These are phyloP conservation scores for Julus scanicus DNA, from an alignment of 2,888 invertebrate genomes.

Conservation along the genomic window DNA sequence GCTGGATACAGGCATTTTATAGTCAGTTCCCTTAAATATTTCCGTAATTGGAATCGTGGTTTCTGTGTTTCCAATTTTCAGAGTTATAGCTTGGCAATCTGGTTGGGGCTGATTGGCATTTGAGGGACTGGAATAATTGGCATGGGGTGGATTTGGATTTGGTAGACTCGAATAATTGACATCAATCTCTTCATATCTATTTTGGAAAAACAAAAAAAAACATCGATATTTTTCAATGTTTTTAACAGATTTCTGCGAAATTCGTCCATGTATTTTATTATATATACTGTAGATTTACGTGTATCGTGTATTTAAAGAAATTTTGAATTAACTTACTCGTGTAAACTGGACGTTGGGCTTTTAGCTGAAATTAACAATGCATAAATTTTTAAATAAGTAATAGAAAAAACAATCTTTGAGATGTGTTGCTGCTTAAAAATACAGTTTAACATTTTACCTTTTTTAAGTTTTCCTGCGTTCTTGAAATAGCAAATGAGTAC, in stretches of 20 bases:
- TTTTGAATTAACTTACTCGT: background rate
- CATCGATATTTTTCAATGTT: background rate
- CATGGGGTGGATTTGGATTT: background rate
- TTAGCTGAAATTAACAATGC: background rate
- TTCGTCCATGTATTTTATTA: too few species aligned
- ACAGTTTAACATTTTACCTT: background rate
- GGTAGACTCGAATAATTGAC: background rate
- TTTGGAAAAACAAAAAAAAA: background rate
- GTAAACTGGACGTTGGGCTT: background rate
- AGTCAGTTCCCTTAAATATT: background rate
- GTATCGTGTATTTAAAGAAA: background rate
- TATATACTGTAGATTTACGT: too few species aligned
- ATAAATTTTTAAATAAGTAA: background rate
- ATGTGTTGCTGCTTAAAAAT: too few species aligned
- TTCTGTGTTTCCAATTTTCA: slow-evolving; percentile 2
- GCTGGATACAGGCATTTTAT: background rate
- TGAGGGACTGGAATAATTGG: background rate
- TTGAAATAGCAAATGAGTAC: background rate
- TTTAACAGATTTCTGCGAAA: too few species aligned
- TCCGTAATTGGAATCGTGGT: background rate
- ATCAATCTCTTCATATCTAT: background rate
- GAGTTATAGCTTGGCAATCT: background rate
- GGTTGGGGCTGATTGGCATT: background rate
- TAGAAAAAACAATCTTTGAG: background rate
- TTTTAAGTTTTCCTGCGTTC: background rate